Evolutionary conservation across 2,113 vertebrate species (phyloP).

Genomic region (Phyllopteryx taeniolatus): DNA sequence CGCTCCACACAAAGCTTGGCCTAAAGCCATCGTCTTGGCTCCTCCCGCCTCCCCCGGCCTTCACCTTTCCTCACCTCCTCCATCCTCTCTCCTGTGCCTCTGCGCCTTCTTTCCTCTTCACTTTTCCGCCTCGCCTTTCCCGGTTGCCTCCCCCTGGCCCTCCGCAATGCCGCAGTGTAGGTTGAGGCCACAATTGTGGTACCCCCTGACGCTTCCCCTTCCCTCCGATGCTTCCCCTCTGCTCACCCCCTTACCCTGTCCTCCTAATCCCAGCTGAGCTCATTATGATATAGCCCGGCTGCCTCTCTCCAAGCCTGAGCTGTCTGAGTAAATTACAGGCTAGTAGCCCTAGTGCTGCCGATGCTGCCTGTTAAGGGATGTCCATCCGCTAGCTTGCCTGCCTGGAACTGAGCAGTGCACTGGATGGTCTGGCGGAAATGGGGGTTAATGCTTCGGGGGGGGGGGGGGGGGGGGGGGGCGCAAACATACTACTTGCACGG

Average conservation of each 20-base stretch:
- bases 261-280: constrained; percentile 99
- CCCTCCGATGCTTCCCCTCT: constrained; percentile 88
- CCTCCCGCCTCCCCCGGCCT: constrained; percentile 48
- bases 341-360: constrained; percentile 78
- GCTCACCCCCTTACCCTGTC: constrained; percentile 89
- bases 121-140: constrained; percentile 61
- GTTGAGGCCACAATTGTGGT: constrained; percentile 66
- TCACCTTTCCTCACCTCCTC: constrained; percentile 61
- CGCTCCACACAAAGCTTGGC: constrained; percentile 56
- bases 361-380: constrained; percentile 97
- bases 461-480: not conserved
- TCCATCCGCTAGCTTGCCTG: constrained; percentile 65
- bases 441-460: constrained; percentile 9
- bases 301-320: constrained; percentile 96
- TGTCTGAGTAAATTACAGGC: constrained; percentile 99
- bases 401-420: constrained; percentile 47
- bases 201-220: constrained; percentile 78
- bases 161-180: constrained; percentile 53
- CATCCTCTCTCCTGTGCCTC: constrained; percentile 40
- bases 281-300: constrained; percentile 99
- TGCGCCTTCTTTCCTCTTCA: constrained; percentile 43
- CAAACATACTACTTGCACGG: constrained; percentile 72
- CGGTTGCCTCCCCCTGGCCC: constrained; percentile 83
- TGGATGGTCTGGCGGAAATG: constrained; percentile 27
- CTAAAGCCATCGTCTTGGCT: constrained; percentile 56